Base-by-base conservation (phyloP, 2,113 vertebrate genomes). In the Martes martes region DNA sequence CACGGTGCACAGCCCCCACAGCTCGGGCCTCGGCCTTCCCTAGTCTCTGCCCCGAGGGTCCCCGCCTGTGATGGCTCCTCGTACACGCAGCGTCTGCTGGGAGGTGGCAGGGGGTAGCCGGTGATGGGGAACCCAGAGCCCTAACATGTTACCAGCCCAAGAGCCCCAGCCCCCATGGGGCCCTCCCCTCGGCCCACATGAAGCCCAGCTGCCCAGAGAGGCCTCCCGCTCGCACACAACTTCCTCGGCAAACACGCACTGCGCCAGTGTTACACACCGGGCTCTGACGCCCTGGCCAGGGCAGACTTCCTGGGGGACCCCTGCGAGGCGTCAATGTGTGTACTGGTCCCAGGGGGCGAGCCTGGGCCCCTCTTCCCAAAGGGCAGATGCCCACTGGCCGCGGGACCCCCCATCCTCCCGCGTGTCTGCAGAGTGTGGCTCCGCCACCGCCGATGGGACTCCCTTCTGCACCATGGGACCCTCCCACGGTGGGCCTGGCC, bases 181-280 rank as follows among this genome's bases (percentile, higher is more conserved):
- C 16, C 33, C 14, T 16, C 21, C 31, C 4, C 42, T 13, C 0
- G 3, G 45, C 61, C 31, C 81, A 26, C 5, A 4, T 14, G 6
- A 31, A 45, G 39, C 59, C 50, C 6, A 2, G 39, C 2, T 6
- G 13, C n/a, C 45, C 8, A 2, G 7, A 9, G 24, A 71, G 13
- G 28, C 45, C n/a, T 6, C 85, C 47, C 1, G 18, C 42, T 15
- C 23, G 2, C 5, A 2, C 7, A 4, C 42, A 2, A 10, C 18
- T 18, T 63, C 36, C 2, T 11, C 33, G 13, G 65, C 42, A 74
- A n/a, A 76, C 1, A 47, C 15, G 23, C 3, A 0, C 39, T 4
- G 55, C 0, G 1, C 74, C 21, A 26, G 15, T 4, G 4, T 9
- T 0, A 9, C 2, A 8, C 33, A 5, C 63, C 1, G 1, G 76